A percentile compares a stretch with the other conserved stretches of the same genome.
phyloP scores from a whole-genome alignment of 2,797 vertebrate genomes.

The Notolabrus celidotus region DNA sequence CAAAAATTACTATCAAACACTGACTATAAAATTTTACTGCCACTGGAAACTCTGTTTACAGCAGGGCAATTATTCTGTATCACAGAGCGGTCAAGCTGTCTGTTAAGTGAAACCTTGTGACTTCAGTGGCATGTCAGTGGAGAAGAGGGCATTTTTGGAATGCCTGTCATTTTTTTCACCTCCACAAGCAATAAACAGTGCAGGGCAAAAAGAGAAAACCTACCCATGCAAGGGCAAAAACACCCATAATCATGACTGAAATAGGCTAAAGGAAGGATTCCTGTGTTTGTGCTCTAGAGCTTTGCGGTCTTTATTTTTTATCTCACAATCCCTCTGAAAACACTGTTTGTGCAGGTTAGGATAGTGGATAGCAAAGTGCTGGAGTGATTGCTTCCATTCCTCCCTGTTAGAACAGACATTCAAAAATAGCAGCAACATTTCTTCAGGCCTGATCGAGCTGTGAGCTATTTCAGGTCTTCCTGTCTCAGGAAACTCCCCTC shows the following conservation, averaged over 20 bases:
- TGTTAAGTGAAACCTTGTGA: slow-evolving; percentile 31
- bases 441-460: slow-evolving; percentile 78
- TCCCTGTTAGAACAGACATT: slow-evolving; percentile 67
- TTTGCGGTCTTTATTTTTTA: slow-evolving; percentile 22
- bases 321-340: slow-evolving; percentile 21
- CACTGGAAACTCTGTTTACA: slow-evolving; percentile 21
- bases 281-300: slow-evolving; percentile 1
- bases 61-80: slow-evolving; percentile 24
- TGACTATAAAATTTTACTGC: slow-evolving; percentile 49
- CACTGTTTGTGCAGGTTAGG: neutral
- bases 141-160: slow-evolving; percentile 71
- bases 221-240: slow-evolving; percentile 46
- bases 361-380: slow-evolving; percentile 28
- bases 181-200: slow-evolving; percentile 74
- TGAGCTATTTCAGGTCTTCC: slow-evolving; percentile 86
- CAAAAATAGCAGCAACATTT: slow-evolving; percentile 81
- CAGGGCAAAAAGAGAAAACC: slow-evolving; percentile 46
- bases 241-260: slow-evolving; percentile 42
- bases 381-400: slow-evolving; percentile 61
- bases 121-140: slow-evolving; percentile 44
- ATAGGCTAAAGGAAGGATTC: slow-evolving; percentile 37
- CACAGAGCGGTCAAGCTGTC: slow-evolving; percentile 29
- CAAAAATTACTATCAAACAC: slow-evolving; percentile 43
- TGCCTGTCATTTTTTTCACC: slow-evolving; percentile 75
- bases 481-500: slow-evolving; percentile 84